Evolutionary conservation across 2,113 vertebrate species (phyloP).

Genomic region (Motacilla alba): DNA sequence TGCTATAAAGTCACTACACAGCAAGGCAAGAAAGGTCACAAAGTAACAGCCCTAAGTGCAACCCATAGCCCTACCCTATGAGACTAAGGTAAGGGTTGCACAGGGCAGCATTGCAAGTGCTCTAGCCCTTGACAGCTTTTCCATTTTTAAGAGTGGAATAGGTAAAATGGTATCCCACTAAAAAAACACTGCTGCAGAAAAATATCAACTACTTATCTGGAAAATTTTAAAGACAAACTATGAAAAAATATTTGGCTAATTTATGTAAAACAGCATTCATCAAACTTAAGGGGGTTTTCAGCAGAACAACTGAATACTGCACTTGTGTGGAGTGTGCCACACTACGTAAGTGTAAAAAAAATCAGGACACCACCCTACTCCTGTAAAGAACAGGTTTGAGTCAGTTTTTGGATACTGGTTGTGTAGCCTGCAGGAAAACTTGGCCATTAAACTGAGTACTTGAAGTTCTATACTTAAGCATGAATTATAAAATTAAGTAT

Average conservation of each 20-base stretch:
- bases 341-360: accelerated
- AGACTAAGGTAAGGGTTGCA: accelerated
- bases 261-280: background rate
- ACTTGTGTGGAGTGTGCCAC: background rate
- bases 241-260: background rate
- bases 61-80: background rate
- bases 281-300: background rate
- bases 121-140: background rate
- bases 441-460: background rate
- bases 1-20: background rate
- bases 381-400: background rate
- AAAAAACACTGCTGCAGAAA: background rate
- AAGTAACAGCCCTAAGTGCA: background rate
- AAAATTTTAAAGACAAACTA: background rate
- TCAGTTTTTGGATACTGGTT: background rate
- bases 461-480: background rate
- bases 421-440: background rate
- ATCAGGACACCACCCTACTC: background rate
- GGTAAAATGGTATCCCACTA: background rate
- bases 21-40: background rate
- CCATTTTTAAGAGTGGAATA: background rate
- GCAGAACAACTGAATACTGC: background rate
- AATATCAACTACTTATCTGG: background rate
- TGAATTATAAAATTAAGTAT: background rate
- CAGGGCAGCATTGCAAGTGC: background rate